Conservation (phyloP, 2,797 vertebrate genomes). For the Pygocentrus nattereri region DNA sequence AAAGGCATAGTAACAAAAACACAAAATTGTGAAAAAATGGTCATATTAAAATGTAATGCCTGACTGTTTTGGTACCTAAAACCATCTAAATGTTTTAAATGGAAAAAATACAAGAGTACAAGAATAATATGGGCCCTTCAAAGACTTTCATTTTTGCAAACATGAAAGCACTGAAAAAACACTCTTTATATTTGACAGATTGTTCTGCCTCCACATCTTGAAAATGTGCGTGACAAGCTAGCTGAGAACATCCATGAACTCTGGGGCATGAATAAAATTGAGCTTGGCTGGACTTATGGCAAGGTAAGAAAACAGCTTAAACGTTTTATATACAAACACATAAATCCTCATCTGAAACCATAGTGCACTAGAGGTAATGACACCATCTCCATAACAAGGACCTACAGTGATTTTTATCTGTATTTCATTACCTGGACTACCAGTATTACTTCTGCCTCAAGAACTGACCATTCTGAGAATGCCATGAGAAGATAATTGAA, state of each 20-base stretch:
- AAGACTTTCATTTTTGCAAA: too few species aligned
- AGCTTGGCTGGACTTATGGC: conserved; percentile 97
- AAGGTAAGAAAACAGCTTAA: conserved; percentile 80
- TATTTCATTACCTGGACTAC: conserved; percentile 28
- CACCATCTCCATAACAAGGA: background rate
- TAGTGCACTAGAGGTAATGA: background rate
- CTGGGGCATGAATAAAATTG: conserved; percentile 99
- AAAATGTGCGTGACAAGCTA: conserved; percentile 94
- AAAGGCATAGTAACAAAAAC: too few species aligned
- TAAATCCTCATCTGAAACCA: conserved; percentile 11
- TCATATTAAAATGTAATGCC: too few species aligned
- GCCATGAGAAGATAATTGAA: conserved; percentile 41
- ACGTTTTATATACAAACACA: background rate
- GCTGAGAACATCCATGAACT: conserved; percentile 99
- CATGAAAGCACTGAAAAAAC: too few species aligned
- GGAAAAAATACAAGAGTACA: too few species aligned
- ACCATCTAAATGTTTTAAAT: too few species aligned
- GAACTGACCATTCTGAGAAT: conserved; percentile 29
- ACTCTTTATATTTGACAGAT: conserved; percentile 74
- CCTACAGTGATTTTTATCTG: conserved; percentile 32
- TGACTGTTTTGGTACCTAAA: too few species aligned
- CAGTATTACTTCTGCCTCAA: conserved; percentile 28
- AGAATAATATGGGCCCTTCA: too few species aligned
- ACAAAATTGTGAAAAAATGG: too few species aligned
- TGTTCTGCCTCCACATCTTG: conserved; percentile 92